A percentile compares a stretch with the other conserved stretches of the same genome.
These are phyloP conservation scores for Priocnemis perturbator DNA, from an alignment of 2,888 invertebrate species.

Conservation along the genomic window DNA sequence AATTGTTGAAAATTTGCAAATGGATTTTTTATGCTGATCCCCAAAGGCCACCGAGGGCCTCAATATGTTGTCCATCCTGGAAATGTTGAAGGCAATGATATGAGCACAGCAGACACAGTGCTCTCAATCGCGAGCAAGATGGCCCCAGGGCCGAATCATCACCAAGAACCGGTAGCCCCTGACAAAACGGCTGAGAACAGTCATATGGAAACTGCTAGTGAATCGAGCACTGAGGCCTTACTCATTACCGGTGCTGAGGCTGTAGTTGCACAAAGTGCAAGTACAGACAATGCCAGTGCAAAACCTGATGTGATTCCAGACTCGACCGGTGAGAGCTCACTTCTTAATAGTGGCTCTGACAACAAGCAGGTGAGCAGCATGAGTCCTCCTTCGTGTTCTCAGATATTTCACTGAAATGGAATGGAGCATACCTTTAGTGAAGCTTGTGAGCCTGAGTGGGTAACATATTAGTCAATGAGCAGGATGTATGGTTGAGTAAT, in stretches of 20 bases:
- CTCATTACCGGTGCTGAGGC: slow-evolving; percentile 46
- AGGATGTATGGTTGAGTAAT: too few species aligned
- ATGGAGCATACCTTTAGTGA: too few species aligned
- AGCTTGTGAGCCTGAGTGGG: too few species aligned
- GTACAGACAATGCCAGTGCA: slow-evolving; percentile 24
- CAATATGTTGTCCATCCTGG: slow-evolving; percentile 9
- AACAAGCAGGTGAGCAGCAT: slow-evolving; percentile 62
- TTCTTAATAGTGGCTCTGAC: slow-evolving; percentile 49
- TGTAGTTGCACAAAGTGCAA: slow-evolving; percentile 23
- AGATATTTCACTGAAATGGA: too few species aligned
- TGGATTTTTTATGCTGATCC: background rate
- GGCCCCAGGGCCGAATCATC: slow-evolving; percentile 88
- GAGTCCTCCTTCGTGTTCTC: slow-evolving; percentile 1
- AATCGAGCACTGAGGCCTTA: slow-evolving; percentile 44
- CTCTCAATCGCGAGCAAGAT: slow-evolving; percentile 77
- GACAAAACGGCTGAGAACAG: slow-evolving; percentile 77
- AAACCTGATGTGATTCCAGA: slow-evolving; percentile 17
- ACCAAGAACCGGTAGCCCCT: slow-evolving; percentile 85
- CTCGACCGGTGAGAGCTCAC: slow-evolving; percentile 41
- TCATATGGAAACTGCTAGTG: slow-evolving; percentile 42
- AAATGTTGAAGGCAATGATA: slow-evolving; percentile 42
- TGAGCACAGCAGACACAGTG: slow-evolving; percentile 54
- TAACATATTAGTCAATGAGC: too few species aligned
- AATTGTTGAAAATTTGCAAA: background rate
- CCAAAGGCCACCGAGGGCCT: background rate